Evolutionary conservation across 2,797 vertebrate genomes (phyloP), one percentile per base, ranked within the genome.

Genomic region (Tachyglossus aculeatus): DNA sequence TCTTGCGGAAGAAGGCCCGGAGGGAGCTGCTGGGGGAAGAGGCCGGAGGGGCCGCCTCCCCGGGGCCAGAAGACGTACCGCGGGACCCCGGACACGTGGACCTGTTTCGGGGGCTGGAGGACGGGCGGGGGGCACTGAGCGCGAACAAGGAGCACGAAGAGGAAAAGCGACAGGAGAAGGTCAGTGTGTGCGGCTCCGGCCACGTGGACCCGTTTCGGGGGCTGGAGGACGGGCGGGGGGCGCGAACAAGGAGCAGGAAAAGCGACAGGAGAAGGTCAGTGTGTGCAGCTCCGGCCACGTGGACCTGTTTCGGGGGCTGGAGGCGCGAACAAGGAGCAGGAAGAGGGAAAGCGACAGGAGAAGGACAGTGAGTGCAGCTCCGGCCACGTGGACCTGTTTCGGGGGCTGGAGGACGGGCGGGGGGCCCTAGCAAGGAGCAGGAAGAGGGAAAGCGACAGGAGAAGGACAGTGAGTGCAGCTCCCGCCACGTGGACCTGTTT

Each of bases 381-480:
- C 14, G 54, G 58, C 16, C 95, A 95, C 16, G 87, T 97, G n/a
- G 94, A 96, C 82, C 92, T 97, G 34, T 96, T 98, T 58, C 92
- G 91, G 24, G 88, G 85, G 63, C 43, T 94, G 55, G 85, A 94
- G 40, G 82, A 95, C 88, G 58, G 93, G 16, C 82, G 76, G 40
- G 90, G 91, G 0, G 90, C 89, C 68, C 94, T 91, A 98, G 96
- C 31, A 90, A 88, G 50, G 96, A 97, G 31, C 94, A 97, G 2
- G 92, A 95, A n/a, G 93, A 88, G 60, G 96, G 98, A 55, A 96
- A 97, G 78, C 94, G 89, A 16, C 93, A 93, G 9, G 96, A 96
- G 74, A 92, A 94, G 89, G 96, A 96, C 60, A 88, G 31, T 0
- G 2, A 13, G 4, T 16, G 27, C 9, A 9, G n/a, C n/a, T n/a